Percentiles rank a stretch among this genome's conserved stretches.
Conservation (phyloP, 2,888 invertebrate genomes). For the Sinhomidia bicolor region DNA sequence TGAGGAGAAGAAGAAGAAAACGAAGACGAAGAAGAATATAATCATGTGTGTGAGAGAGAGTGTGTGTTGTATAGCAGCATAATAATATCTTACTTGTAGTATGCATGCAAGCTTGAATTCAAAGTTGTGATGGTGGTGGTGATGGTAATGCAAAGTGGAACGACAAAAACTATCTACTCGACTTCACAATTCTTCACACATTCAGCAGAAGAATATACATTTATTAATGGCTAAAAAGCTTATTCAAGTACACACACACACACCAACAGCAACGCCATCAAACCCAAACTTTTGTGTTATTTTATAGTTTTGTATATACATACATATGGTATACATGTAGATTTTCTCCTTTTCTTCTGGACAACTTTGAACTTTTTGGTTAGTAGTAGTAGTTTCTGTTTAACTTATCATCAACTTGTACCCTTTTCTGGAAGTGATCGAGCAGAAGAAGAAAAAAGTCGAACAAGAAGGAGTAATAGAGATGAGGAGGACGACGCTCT, state of each 20-base stretch:
- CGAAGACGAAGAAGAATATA: not conserved
- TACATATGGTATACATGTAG: too few relatives aligned
- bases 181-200: not conserved
- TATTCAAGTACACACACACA: not conserved
- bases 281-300: conserved; percentile 9
- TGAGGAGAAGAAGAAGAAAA: not conserved
- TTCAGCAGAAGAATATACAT: conserved; percentile 18
- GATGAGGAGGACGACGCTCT: not conserved
- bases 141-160: conserved; percentile 27
- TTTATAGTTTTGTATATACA: too few relatives aligned
- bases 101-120: conserved; percentile 40
- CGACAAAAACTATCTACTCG: conserved; percentile 40
- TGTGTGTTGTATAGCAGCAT: not conserved
- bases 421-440: conserved; percentile 46
- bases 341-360: not conserved
- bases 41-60: not conserved
- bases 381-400: conserved; percentile 24
- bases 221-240: conserved; percentile 17
- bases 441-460: conserved; percentile 37
- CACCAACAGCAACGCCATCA: not conserved
- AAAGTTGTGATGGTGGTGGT: too few relatives aligned
- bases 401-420: conserved; percentile 42
- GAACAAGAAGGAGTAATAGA: conserved; percentile 6
- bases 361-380: conserved; percentile 20
- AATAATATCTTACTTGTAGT: not conserved